Evolutionary conservation across 2,888 invertebrate species (phyloP), one percentile per base, ranked within the genome.

Genomic region (Patella caerulea): DNA sequence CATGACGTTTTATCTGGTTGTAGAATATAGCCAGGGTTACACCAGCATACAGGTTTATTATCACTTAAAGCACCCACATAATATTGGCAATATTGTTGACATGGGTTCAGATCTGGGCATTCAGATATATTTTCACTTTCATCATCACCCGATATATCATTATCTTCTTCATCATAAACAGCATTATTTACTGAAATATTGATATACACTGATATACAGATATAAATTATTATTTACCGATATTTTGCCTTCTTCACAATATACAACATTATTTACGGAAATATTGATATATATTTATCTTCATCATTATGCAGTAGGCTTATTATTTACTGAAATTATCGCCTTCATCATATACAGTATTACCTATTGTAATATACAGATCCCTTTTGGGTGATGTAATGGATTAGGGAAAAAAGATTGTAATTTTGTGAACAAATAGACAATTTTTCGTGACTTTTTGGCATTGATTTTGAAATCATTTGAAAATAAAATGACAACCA

Each of bases 101-200:
- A 65, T 19, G 65, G 65, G 5, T 65, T 65, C 11, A 24, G 11
- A 65, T 65, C 65, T 24, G 65, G 65, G 1, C 65, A 65, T 65
- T 65, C 19, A 12, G 65, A 19, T 65, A 65, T 65, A 14, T 65
- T 65, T 24, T 65, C 24, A 12, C 2, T 14, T 12, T 65, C 65
- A 65, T 65, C 24, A 65, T 65, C 65, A 15, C 24, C 65, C 19
- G 24, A 15, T 12, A 65, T 65, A 14, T 24, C 24, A 65, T 65
- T 65, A 65, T 65, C 65, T 65, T 65, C 65, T 65, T 24, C 24
- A 65, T 19, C 14, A 65, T 65, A 24, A 24, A 65, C 65, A 65
- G 19, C 24, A 65, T 19, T 19, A 65, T 19, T 15, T 19, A 24
- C 14, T 24, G 65, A 24, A 24, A 65, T 65, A 56, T 56, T 5